A percentile compares a stretch with the other conserved stretches of the same genome.
Evolutionary conservation across 2,888 invertebrate species (phyloP).

Genomic region (Drosophila silvestris): DNA sequence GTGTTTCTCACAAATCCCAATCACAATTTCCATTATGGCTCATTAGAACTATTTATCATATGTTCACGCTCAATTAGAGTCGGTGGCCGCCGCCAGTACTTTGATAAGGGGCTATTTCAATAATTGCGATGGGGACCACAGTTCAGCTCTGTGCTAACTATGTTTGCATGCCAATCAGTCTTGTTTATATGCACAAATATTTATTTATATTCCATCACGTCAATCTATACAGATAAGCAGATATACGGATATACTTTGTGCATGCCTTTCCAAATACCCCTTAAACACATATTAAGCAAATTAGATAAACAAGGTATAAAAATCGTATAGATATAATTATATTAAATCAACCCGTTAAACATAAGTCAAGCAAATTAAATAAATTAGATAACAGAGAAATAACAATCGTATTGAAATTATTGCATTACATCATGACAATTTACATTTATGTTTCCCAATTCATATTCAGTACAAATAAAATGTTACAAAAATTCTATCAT

Average conservation of each 20-base stretch:
- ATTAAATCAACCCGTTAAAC: no score
- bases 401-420: not conserved
- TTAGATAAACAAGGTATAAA: not conserved
- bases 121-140: slow-evolving; percentile 21
- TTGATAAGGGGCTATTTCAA: slow-evolving; percentile 20
- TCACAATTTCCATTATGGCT: slow-evolving; percentile 25
- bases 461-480: not conserved
- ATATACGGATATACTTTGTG: not conserved
- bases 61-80: slow-evolving; percentile 62
- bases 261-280: not conserved
- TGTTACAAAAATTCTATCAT: no score
- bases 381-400: not conserved
- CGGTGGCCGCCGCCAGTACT: slow-evolving; percentile 17
- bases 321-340: no score
- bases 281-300: not conserved
- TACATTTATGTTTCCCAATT: not conserved
- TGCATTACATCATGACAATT: not conserved
- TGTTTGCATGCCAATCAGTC: slow-evolving; percentile 66
- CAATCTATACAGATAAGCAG: not conserved
- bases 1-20: slow-evolving; percentile 55
- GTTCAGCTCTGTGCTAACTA: slow-evolving; percentile 9
- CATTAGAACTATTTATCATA: slow-evolving; percentile 48
- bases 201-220: slow-evolving; percentile 9
- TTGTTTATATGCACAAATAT: slow-evolving; percentile 21
- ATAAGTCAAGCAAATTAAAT: not conserved